Conservation (phyloP, 2,113 vertebrate species). For the Anarrhichthys ocellatus region DNA sequence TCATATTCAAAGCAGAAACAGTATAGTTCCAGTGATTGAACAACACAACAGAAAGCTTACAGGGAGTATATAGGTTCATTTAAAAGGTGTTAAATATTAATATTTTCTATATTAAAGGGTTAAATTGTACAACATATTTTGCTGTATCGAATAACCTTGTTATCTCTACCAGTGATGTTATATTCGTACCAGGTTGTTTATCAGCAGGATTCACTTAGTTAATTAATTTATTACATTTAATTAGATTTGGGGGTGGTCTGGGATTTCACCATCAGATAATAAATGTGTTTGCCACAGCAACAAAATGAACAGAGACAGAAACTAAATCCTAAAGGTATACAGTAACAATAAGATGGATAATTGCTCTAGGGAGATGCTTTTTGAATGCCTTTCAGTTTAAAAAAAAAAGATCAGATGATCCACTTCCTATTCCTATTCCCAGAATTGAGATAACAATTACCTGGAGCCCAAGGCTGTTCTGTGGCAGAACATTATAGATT, state of each 20-base stretch:
- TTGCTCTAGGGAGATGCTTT: not conserved
- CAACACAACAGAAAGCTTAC: not conserved
- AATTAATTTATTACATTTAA: slow-evolving; percentile 11
- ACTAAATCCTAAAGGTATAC: slow-evolving; percentile 6
- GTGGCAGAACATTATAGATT: not conserved
- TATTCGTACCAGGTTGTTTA: not conserved
- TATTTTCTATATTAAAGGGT: not conserved
- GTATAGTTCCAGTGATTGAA: not conserved
- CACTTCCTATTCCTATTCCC: too few species aligned
- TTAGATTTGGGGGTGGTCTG: slow-evolving; percentile 14
- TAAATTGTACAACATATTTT: not conserved
- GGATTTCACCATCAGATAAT: slow-evolving; percentile 16
- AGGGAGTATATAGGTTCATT: not conserved
- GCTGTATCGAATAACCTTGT: not conserved
- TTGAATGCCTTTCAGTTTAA: not conserved
- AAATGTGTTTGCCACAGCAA: slow-evolving; percentile 1
- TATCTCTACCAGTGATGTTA: not conserved
- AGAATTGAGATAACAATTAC: slow-evolving; percentile 1
- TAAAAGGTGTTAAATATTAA: not conserved
- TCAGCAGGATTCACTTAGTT: slow-evolving; percentile 2
- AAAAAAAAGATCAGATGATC: not conserved
- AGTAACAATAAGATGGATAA: not conserved
- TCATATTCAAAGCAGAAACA: not conserved
- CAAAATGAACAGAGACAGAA: slow-evolving; percentile 21
- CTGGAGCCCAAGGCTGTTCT: not conserved